These are phyloP conservation scores for Dicrurus megarhynchus DNA, from an alignment of 2,113 vertebrate genomes.

Conservation along the genomic window DNA sequence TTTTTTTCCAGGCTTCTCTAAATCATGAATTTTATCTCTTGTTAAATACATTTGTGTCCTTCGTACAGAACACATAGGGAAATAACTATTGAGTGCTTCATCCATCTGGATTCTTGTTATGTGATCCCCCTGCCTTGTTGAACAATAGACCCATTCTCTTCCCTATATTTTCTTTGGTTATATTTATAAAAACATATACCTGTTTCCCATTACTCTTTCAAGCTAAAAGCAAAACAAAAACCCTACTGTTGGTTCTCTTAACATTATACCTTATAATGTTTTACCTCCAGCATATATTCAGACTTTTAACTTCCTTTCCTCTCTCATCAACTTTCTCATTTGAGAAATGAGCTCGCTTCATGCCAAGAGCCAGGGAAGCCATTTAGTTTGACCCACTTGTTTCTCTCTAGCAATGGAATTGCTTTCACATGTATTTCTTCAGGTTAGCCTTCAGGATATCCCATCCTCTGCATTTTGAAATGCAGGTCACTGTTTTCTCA, in stretches of 20 bases:
- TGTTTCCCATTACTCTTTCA: slow-evolving; percentile 46
- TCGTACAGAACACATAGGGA: background rate
- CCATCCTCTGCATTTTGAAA: background rate
- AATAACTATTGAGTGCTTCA: slow-evolving; percentile 17
- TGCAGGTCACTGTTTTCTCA: background rate
- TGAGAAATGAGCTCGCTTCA: background rate
- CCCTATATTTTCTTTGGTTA: slow-evolving; percentile 18
- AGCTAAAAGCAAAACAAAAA: slow-evolving; percentile 31
- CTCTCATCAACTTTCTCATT: background rate
- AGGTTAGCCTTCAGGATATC: background rate
- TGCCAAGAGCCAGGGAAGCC: background rate
- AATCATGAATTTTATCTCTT: background rate
- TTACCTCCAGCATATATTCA: slow-evolving; percentile 17
- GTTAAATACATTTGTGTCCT: background rate
- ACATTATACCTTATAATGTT: slow-evolving; percentile 11
- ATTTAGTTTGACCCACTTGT: slow-evolving; percentile 20
- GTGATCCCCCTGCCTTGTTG: slow-evolving; percentile 16
- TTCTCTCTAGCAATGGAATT: background rate
- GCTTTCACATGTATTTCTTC: background rate
- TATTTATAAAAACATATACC: slow-evolving; percentile 49
- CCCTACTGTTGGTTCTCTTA: slow-evolving; percentile 17
- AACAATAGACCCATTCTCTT: slow-evolving; percentile 52
- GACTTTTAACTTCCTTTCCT: slow-evolving; percentile 16
- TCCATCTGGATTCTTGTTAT: slow-evolving; percentile 35
- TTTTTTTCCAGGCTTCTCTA: background rate